phyloP scores from a whole-genome alignment of 2,797 vertebrate species.

The Odontamblyopus lacepedii region DNA sequence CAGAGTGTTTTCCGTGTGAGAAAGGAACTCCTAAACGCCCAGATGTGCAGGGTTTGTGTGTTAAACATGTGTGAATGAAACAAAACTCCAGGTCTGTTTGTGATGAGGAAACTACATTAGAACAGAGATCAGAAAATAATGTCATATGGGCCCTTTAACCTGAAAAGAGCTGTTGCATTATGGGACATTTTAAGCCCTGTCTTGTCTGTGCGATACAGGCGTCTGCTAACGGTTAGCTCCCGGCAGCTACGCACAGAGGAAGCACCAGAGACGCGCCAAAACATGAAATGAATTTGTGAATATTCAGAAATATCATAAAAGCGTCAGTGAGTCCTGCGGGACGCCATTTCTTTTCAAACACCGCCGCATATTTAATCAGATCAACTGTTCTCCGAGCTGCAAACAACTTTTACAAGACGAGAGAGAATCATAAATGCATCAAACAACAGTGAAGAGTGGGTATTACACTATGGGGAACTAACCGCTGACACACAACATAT shows the following conservation, averaged over 20 bases:
- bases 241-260: slow-evolving; percentile 68
- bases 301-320: slow-evolving; percentile 13
- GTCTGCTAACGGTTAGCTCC: slow-evolving; percentile 65
- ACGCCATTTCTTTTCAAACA: slow-evolving; percentile 37
- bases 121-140: no score
- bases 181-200: slow-evolving; percentile 14
- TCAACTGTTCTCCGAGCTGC: slow-evolving; percentile 67
- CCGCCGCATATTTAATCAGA: slow-evolving; percentile 71
- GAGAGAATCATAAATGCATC: slow-evolving; percentile 1
- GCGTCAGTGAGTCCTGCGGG: slow-evolving; percentile 32
- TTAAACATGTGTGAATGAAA: no score
- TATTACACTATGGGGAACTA: no score
- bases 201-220: slow-evolving; percentile 31
- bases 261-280: slow-evolving; percentile 46
- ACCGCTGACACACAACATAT: no score
- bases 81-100: no score
- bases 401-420: slow-evolving; percentile 48
- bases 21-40: no score
- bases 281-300: slow-evolving; percentile 54
- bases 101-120: no score
- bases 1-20: no score
- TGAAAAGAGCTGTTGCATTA: not conserved
- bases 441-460: no score
- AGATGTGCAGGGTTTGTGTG: no score
- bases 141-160: not conserved